phyloP scores from a whole-genome alignment of 1,140 invertebrate species.

The Bombus confusus region DNA sequence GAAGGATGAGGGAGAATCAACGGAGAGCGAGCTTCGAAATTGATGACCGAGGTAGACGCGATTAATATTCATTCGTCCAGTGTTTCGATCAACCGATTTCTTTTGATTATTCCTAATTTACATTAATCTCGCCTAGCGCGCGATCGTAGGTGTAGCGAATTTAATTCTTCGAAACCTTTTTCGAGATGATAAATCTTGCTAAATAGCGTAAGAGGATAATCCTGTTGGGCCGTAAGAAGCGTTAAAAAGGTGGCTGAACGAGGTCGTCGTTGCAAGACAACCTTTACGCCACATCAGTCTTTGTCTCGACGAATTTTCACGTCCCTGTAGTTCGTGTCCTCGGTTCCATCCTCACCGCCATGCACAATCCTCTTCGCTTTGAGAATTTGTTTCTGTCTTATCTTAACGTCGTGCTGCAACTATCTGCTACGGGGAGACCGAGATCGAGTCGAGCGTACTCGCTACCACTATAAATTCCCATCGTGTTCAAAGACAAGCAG shows the following conservation, averaged over 20 bases:
- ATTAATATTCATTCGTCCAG: constrained; percentile 12
- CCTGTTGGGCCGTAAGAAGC: constrained; percentile 7
- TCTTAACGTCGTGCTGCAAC: constrained; percentile 54
- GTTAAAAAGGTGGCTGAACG: constrained; percentile 39
- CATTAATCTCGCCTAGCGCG: not conserved
- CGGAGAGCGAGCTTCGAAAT: constrained; percentile 8
- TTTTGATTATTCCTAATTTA: constrained; percentile 22
- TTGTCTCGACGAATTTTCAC: constrained; percentile 55
- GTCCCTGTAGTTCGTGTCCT: constrained; percentile 24
- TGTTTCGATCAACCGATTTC: not conserved
- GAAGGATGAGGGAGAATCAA: constrained; percentile 10
- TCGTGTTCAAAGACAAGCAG: constrained; percentile 66
- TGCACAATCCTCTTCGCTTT: not conserved
- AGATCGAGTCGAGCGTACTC: constrained; percentile 27
- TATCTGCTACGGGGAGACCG: constrained; percentile 39
- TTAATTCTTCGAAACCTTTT: not conserved
- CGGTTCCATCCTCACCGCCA: not conserved
- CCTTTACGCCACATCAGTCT: constrained; percentile 59
- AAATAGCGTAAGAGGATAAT: constrained; percentile 18
- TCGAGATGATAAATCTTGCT: not conserved
- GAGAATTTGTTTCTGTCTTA: constrained; percentile 68
- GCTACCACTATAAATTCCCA: constrained; percentile 62
- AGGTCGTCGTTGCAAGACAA: constrained; percentile 24
- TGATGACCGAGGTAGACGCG: constrained; percentile 17
- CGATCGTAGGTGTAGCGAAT: not conserved